Percentiles rank a stretch among this genome's conserved stretches.
Conservation (phyloP, 1,140 invertebrate species). For the Apocrypta bakeri region DNA sequence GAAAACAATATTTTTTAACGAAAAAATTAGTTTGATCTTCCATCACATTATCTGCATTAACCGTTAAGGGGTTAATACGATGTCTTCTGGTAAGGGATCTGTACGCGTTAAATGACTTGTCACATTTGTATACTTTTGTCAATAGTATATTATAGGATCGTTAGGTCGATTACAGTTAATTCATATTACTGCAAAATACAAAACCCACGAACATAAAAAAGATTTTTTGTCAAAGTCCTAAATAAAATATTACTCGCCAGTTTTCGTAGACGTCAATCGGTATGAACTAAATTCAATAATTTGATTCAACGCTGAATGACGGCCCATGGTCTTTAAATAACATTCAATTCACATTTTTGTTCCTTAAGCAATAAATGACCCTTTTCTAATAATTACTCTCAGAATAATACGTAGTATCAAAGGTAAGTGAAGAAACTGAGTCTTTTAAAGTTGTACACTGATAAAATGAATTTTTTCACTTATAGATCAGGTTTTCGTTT, state of each 20-base stretch:
- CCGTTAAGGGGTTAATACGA: constrained; percentile 40
- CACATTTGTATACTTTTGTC: constrained; percentile 45
- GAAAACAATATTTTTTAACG: constrained; percentile 36
- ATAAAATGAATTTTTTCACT: constrained; percentile 48
- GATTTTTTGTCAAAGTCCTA: constrained; percentile 46
- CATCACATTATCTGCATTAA: constrained; percentile 3
- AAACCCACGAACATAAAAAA: constrained; percentile 50
- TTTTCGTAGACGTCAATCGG: constrained; percentile 29
- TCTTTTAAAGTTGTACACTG: constrained; percentile 47
- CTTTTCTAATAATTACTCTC: constrained; percentile 48
- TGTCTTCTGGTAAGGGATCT: constrained; percentile 24
- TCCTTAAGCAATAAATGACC: constrained; percentile 47
- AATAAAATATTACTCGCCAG: constrained; percentile 51
- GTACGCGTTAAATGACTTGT: constrained; percentile 30
- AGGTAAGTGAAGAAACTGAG: constrained; percentile 43
- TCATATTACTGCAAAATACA: constrained; percentile 54
- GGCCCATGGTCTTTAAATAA: constrained; percentile 48
- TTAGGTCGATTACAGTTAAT: constrained; percentile 54
- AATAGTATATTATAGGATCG: constrained; percentile 55
- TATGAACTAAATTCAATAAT: constrained; percentile 27
- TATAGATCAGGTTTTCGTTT: constrained; percentile 42
- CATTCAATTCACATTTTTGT: constrained; percentile 51
- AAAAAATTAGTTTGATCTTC: constrained; percentile 15
- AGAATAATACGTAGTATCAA: constrained; percentile 50
- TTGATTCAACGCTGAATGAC: constrained; percentile 22